A percentile compares a stretch with the other conserved stretches of the same genome.
Conservation (phyloP, 2,797 vertebrate genomes). For the Dallia pectoralis region DNA sequence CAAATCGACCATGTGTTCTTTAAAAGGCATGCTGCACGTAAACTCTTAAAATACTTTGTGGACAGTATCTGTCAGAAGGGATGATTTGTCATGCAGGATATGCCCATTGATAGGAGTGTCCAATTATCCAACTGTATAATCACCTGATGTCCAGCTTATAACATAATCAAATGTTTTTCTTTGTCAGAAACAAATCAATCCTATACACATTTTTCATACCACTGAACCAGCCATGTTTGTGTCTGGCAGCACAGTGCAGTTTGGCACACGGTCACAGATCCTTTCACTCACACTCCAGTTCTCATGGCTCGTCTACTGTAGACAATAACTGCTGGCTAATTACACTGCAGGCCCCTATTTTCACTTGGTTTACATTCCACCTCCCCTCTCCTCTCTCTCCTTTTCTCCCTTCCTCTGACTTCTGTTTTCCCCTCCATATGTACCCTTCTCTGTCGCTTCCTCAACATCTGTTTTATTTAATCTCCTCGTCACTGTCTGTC, state of each 20-base stretch:
- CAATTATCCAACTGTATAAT: background rate
- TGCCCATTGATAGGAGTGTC: background rate
- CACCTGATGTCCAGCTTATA: too few species aligned
- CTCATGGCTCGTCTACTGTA: background rate
- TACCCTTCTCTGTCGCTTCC: too few species aligned
- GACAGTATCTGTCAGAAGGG: background rate
- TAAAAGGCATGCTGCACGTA: too few species aligned
- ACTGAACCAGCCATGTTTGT: background rate
- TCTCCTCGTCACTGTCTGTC: background rate
- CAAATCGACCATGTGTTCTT: too few species aligned
- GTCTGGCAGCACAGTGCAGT: background rate
- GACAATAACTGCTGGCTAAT: background rate
- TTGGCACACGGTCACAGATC: background rate
- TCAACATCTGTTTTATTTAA: background rate
- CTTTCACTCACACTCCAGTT: constrained; percentile 10
- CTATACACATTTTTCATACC: background rate
- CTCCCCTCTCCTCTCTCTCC: background rate
- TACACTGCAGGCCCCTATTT: background rate
- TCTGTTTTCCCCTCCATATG: too few species aligned
- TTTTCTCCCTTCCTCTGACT: background rate
- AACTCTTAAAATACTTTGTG: too few species aligned
- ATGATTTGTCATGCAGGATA: background rate
- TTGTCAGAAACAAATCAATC: background rate
- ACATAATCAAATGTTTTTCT: too few species aligned
- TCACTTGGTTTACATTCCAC: background rate